Evolutionary conservation across 2,888 invertebrate genomes (phyloP).

Genomic region (Cremastobaeus sp.): DNA sequence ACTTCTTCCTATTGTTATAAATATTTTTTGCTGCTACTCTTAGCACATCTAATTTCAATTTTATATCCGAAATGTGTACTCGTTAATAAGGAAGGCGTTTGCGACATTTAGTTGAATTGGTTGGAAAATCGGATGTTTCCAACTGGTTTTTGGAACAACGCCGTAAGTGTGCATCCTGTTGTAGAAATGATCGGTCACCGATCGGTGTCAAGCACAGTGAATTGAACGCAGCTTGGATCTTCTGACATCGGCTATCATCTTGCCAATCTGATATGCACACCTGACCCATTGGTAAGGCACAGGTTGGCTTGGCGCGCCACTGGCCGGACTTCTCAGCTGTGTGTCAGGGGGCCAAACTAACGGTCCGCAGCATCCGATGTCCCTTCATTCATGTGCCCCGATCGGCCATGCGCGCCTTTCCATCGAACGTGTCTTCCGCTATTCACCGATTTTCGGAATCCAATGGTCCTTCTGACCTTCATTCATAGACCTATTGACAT

Average conservation of each 20-base stretch:
- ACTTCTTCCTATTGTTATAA: too few relatives aligned
- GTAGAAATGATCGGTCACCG: too few relatives aligned
- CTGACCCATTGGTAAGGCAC: constrained; percentile 66
- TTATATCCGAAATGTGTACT: too few relatives aligned
- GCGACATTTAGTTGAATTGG: too few relatives aligned
- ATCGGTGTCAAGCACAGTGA: constrained; percentile 8
- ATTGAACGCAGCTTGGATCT: too few relatives aligned
- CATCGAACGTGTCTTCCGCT: constrained; percentile 31
- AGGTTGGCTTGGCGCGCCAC: constrained; percentile 54
- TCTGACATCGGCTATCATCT: constrained; percentile 4
- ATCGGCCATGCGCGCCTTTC: constrained; percentile 51
- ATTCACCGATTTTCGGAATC: constrained; percentile 39
- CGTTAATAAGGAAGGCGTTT: too few relatives aligned
- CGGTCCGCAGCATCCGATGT: constrained; percentile 69
- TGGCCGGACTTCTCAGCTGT: constrained; percentile 65
- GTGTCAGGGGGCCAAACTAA: constrained; percentile 76
- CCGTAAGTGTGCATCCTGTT: constrained; percentile 29
- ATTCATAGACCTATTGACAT: constrained; percentile 44
- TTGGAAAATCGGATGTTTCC: too few relatives aligned
- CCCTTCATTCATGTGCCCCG: constrained; percentile 58
- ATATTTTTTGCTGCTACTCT: too few relatives aligned
- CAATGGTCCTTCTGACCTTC: constrained; percentile 47
- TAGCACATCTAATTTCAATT: too few relatives aligned
- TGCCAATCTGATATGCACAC: constrained; percentile 50
- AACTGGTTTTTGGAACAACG: too few relatives aligned